Evolutionary conservation across 2,113 vertebrate species (phyloP).

Genomic region (Notarius quadriscutis): DNA sequence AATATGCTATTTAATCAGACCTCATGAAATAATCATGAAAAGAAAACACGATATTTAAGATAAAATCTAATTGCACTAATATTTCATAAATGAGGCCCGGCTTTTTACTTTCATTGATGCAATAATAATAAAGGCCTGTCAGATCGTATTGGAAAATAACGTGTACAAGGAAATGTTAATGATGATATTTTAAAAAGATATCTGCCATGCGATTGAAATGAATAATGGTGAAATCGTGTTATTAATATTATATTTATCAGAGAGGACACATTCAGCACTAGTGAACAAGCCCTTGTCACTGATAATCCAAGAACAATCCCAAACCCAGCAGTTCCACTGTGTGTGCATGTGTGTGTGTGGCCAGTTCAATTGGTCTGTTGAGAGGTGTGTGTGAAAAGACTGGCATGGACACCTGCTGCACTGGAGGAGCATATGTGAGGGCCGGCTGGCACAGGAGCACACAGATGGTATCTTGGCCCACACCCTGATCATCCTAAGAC

Average conservation of each 20-base stretch:
- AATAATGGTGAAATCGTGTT: slow-evolving; percentile 12
- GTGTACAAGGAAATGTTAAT: not conserved
- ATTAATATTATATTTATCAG: slow-evolving; percentile 18
- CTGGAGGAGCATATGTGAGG: slow-evolving; percentile 24
- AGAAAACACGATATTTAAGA: not conserved
- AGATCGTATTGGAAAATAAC: not conserved
- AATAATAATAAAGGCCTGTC: not conserved
- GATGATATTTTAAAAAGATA: not conserved
- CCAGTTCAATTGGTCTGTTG: not conserved
- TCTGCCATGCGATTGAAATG: slow-evolving; percentile 12
- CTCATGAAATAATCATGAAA: too few species aligned
- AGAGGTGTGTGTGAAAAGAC: slow-evolving; percentile 27
- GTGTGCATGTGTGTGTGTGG: slow-evolving; percentile 25
- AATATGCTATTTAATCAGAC: too few species aligned
- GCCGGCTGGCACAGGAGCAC: slow-evolving; percentile 24
- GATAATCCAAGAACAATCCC: not conserved
- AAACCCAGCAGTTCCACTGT: not conserved
- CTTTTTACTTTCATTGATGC: not conserved
- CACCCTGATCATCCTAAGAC: slow-evolving; percentile 5
- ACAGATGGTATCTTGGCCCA: slow-evolving; percentile 27
- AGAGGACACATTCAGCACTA: not conserved
- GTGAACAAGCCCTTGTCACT: not conserved
- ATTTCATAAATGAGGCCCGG: not conserved
- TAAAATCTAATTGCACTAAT: not conserved
- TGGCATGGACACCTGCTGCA: slow-evolving; percentile 44